A percentile compares a stretch with the other conserved stretches of the same genome.
Conservation (phyloP, 2,888 invertebrate species). For the Troides aeacus region DNA sequence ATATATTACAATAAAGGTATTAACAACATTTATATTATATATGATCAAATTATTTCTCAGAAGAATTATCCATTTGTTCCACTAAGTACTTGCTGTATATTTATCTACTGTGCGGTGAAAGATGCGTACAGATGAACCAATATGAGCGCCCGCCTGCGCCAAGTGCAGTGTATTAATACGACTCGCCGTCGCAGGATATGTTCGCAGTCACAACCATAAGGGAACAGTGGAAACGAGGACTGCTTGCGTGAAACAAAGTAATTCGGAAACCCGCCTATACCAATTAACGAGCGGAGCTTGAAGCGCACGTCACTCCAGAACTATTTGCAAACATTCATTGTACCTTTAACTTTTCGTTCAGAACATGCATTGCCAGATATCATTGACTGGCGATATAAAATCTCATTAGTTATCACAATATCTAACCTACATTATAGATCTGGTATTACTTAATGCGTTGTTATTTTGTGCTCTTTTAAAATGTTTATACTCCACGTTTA, state of each 20-base stretch:
- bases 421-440: slow-evolving; percentile 74
- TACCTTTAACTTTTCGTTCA: slow-evolving; percentile 68
- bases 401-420: slow-evolving; percentile 79
- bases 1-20: slow-evolving; percentile 56
- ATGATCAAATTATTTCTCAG: slow-evolving; percentile 69
- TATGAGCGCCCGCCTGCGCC: slow-evolving; percentile 34
- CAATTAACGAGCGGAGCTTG: slow-evolving; percentile 58
- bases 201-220: slow-evolving; percentile 76
- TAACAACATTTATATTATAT: slow-evolving; percentile 63
- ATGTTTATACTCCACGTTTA: slow-evolving; percentile 45
- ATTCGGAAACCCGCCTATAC: slow-evolving; percentile 46
- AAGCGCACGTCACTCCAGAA: slow-evolving; percentile 63
- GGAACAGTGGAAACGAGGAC: slow-evolving; percentile 54
- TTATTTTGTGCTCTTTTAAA: slow-evolving; percentile 67
- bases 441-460: slow-evolving; percentile 69
- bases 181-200: slow-evolving; percentile 56
- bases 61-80: slow-evolving; percentile 62
- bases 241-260: slow-evolving; percentile 46
- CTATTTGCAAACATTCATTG: slow-evolving; percentile 70
- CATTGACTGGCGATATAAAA: slow-evolving; percentile 64
- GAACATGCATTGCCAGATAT: slow-evolving; percentile 62
- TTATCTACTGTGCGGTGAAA: slow-evolving; percentile 35
- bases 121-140: slow-evolving; percentile 34
- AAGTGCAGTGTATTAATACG: slow-evolving; percentile 36
- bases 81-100: slow-evolving; percentile 44